Conservation (phyloP, 2,888 invertebrate genomes). For the Oxystoma pomonae region DNA sequence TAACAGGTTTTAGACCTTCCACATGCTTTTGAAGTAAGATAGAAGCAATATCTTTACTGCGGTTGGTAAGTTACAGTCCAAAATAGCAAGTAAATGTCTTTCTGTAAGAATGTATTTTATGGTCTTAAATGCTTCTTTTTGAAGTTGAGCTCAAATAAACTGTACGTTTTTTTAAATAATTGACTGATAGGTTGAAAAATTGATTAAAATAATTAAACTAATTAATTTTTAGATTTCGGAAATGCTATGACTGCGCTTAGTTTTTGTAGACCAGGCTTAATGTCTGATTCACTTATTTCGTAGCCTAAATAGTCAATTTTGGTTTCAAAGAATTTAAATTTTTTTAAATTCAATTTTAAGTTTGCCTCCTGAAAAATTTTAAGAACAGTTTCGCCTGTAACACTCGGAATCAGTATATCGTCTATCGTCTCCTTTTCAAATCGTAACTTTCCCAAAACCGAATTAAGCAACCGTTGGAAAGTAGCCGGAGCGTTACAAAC, state of each 20-base stretch:
- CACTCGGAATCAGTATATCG: slow-evolving; percentile 32
- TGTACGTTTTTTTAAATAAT: slow-evolving; percentile 20
- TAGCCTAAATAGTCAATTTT: slow-evolving; percentile 36
- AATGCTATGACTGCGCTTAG: slow-evolving; percentile 30
- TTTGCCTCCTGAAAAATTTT: slow-evolving; percentile 7
- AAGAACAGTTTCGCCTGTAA: slow-evolving; percentile 9
- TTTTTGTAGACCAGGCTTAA: slow-evolving; percentile 33
- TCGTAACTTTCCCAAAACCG: slow-evolving; percentile 3
- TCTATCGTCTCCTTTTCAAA: not conserved
- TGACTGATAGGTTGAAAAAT: slow-evolving; percentile 26
- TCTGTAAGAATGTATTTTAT: not conserved
- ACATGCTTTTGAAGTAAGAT: slow-evolving; percentile 15
- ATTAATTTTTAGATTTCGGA: no score
- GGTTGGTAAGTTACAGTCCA: not conserved
- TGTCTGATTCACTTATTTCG: slow-evolving; percentile 30
- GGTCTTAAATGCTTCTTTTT: slow-evolving; percentile 17
- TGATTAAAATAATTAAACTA: no score
- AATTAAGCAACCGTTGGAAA: slow-evolving; percentile 8
- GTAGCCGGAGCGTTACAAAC: slow-evolving; percentile 8
- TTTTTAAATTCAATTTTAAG: slow-evolving; percentile 14
- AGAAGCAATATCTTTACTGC: slow-evolving; percentile 11
- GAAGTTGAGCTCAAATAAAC: slow-evolving; percentile 25
- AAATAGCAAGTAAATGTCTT: slow-evolving; percentile 6
- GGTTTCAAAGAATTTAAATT: slow-evolving; percentile 28
- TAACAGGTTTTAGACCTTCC: slow-evolving; percentile 12